Evolutionary conservation across 2,113 vertebrate genomes (phyloP), one percentile per base, ranked within the genome.

Genomic region (Laterallus jamaicensis): DNA sequence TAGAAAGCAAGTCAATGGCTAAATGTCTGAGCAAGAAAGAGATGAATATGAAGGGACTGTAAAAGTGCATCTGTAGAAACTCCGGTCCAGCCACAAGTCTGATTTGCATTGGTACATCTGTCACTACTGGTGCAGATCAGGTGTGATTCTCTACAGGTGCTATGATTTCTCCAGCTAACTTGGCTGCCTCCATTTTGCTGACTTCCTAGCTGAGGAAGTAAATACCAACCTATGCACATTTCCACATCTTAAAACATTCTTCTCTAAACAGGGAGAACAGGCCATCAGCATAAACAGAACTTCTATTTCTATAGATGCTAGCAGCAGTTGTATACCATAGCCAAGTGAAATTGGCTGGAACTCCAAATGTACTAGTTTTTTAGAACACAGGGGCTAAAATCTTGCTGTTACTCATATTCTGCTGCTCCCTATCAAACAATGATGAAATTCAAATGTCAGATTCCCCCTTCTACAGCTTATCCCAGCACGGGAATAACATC

Each of bases 401-500:
- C 58, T 84, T 86, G 28, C 69, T 77, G 77, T 83, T 92, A 56
- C 10, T 90, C 47, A 54, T 90, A 95, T 95, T 92, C 78, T 91
- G 68, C 56, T 86, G 32, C 82, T 94, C 56, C 11, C 14, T 71
- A 94, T 85, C 73, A 88, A 54, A 80, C 20, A 92, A 69, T 39
- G 62, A 93, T 86, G 86, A 94, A 94, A 97, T 86, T 91, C 80
- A 93, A 68, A 95, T 82, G 92, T 91, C 64, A 88, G 14, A 82
- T 85, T 96, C 31, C 21, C 24, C n/a, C 81, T 91, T 74, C 74
- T 77, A 62, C 3, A 6, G 94, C 82, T 95, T 97, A 96, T 85
- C 44, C 35, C 89, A 96, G 74, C 74, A 94, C 76, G 92, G 87
- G 96, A 95, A 92, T 88, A 90, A 92, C 67, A 95, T 94, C 94